These are phyloP conservation scores for Hippoglossus stenolepis DNA, from an alignment of 2,113 vertebrate species.

Conservation along the genomic window DNA sequence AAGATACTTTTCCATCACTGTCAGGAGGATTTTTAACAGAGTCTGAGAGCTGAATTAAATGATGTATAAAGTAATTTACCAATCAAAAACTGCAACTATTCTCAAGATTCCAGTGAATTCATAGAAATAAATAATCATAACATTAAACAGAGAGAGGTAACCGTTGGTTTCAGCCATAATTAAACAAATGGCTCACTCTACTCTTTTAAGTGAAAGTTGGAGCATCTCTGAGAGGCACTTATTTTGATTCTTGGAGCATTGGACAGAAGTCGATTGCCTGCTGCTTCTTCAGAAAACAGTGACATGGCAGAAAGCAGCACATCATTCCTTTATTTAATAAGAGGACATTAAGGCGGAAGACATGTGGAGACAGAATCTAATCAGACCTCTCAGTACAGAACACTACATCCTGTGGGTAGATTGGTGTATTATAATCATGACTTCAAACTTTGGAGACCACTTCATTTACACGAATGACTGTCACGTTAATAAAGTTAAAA, in stretches of 20 bases:
- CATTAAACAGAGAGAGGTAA: neutral
- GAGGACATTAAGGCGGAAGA: constrained; percentile 35
- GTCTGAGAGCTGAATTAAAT: neutral
- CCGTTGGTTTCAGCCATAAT: neutral
- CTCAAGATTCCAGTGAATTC: too few relatives aligned
- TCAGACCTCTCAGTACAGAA: constrained; percentile 33
- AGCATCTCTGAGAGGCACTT: neutral
- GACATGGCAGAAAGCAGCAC: neutral
- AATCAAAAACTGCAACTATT: too few relatives aligned
- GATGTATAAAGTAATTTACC: neutral
- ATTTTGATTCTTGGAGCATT: neutral
- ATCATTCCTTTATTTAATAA: constrained; percentile 50
- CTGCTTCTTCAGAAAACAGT: constrained; percentile 1
- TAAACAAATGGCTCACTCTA: neutral
- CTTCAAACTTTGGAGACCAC: neutral
- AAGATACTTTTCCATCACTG: neutral
- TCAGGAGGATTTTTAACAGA: too few relatives aligned
- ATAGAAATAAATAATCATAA: too few relatives aligned
- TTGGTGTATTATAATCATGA: constrained; percentile 1
- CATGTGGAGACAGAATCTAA: constrained; percentile 39
- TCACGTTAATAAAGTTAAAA: neutral
- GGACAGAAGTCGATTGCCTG: neutral
- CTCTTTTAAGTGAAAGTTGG: neutral
- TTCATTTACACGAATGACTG: neutral
- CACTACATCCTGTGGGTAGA: constrained; percentile 38